Evolutionary conservation across 2,113 vertebrate genomes (phyloP).

Genomic region (Elaphurus davidianus): DNA sequence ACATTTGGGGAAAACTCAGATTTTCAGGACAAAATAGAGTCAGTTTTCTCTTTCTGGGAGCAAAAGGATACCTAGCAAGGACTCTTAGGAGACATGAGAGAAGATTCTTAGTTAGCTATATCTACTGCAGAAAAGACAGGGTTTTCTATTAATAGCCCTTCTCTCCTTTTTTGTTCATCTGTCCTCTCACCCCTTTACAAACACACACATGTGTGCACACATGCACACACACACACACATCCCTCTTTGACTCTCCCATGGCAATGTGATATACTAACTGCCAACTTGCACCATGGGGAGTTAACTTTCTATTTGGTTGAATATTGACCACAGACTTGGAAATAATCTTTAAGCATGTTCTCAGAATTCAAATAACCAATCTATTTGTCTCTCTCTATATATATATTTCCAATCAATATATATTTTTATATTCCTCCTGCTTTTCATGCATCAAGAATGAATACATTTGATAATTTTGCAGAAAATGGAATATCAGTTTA

Average conservation of each 20-base stretch:
- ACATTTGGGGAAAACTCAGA: neutral
- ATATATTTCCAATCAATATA: neutral
- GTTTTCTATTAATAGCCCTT: neutral
- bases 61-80: neutral
- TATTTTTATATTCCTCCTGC: neutral
- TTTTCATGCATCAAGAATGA: neutral
- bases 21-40: neutral
- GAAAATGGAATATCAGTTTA: neutral
- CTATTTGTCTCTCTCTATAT: neutral
- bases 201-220: accelerated
- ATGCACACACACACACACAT: accelerated
- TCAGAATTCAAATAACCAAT: conserved; percentile 16
- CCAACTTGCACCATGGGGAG: neutral
- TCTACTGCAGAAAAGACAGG: neutral
- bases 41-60: neutral
- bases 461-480: neutral
- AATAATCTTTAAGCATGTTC: neutral
- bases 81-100: neutral
- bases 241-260: neutral
- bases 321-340: neutral
- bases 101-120: neutral
- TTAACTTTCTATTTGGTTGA: neutral
- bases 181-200: neutral
- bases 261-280: no score
- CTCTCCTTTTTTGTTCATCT: neutral